Evolutionary conservation across 2,888 invertebrate species (phyloP), one percentile per base, ranked within the genome.

Genomic region (Cataglyphis cursor): DNA sequence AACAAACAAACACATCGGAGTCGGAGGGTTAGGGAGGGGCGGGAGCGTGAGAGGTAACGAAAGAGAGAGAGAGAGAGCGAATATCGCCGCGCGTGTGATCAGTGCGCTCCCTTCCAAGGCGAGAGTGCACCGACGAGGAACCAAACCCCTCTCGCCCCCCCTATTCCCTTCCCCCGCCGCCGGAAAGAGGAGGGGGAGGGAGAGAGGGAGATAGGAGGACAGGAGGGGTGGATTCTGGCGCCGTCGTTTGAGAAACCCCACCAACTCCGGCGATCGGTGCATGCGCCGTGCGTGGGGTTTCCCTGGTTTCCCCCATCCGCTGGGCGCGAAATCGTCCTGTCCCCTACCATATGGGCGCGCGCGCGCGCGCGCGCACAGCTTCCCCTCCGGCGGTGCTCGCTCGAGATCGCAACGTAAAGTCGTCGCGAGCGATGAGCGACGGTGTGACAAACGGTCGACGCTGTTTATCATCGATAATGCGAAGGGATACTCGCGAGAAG

Each of bases 1-100:
- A 94, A 94, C 94, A 93, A 94, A 93, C 93, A 93, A 92, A 92
- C 90, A 92, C 90, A 90, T 89, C 84, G 85, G 51, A 66, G 78
- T 57, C 62, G 59, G 51, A 54, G 48, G 38, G 15, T 28, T 28
- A 10, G 65, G 10, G 6, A 28, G 59, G 51, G 9, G n/a, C n/a
- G 38, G 0, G 41, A 5, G 9, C 9, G 38, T 28, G 15, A 10
- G 44, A n/a, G 21, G 28, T n/a, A 9, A 35, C 28, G 9, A 21
- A 2, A 12, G 9, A 18, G 18, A 35, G 44, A 24, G 48, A 15
- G 24, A 4, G 44, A 4, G 15, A 18, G 48, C 59, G 81, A 57
- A 78, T 35, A 81, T 31, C 73, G 88, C 12, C 72, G 90, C 90
- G 89, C 85, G 88, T 88, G 90, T 90, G 89, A 90, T 88, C 85